A percentile compares a stretch with the other conserved stretches of the same genome.
phyloP scores from a whole-genome alignment of 2,888 invertebrate genomes.

The Cephus pygmeus region DNA sequence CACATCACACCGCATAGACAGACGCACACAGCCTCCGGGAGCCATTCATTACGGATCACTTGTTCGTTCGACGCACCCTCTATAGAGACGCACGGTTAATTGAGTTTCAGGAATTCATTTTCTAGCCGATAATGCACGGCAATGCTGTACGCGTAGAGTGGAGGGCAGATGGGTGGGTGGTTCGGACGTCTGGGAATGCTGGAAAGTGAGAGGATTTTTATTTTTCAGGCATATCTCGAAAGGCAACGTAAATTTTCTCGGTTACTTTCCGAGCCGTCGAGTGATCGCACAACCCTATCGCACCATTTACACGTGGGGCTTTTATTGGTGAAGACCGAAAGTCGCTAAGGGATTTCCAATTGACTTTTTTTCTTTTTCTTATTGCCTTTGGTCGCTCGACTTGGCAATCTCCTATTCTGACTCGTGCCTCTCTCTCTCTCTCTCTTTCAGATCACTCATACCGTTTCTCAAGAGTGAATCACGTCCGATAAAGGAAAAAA shows the following conservation, averaged over 20 bases:
- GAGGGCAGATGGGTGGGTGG: background rate
- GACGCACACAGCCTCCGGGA: constrained; percentile 12
- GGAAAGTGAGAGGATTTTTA: constrained; percentile 14
- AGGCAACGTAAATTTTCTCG: background rate
- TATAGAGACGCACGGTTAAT: constrained; percentile 43
- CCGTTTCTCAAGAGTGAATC: background rate
- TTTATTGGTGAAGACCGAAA: background rate
- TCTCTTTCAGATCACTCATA: background rate
- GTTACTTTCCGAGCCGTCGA: background rate
- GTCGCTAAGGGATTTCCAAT: constrained; percentile 9
- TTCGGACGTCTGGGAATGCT: constrained; percentile 30
- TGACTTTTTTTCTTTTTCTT: constrained; percentile 1
- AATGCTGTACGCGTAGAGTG: too few relatives aligned
- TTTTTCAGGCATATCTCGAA: background rate
- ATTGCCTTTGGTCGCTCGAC: background rate
- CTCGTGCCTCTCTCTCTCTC: background rate
- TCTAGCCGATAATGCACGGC: constrained; percentile 41
- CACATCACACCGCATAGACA: background rate
- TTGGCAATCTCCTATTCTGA: background rate
- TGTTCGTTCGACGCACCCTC: constrained; percentile 19
- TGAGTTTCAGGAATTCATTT: constrained; percentile 58
- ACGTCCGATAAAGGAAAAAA: background rate
- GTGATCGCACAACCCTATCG: background rate
- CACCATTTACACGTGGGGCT: background rate
- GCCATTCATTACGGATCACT: constrained; percentile 36